Base-by-base conservation (phyloP, 2,797 vertebrate genomes). In the Myotis planiceps region DNA sequence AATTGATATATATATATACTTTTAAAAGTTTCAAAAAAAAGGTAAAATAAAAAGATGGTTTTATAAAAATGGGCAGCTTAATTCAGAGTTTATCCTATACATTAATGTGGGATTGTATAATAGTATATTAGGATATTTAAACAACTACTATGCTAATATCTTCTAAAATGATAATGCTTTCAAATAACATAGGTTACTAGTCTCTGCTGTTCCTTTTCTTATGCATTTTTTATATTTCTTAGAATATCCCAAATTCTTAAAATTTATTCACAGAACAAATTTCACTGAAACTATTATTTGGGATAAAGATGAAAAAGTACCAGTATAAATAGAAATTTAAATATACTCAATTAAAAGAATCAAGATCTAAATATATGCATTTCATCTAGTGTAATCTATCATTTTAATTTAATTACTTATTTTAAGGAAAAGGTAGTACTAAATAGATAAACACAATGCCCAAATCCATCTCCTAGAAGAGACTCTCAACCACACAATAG, bases 231-330 rank as follows among this genome's bases (percentile, higher is more conserved):
- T 91, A 42, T 65, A 66, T 23, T 71, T 87, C 39, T 76, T 66
- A 65, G 51, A 85, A 47, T 60, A 93, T 92, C 68, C 16, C 23
- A 87, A 76, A 87, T 81, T 94, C 72, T 63, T 5, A 87, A 69
- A 65, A 90, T 71, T 69, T 91, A 89, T 25, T 74, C 37, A 92
- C 9, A 55, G 21, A 69, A 81, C 19, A 90, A 93, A 85, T 74
- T 75, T 88, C 53, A 92, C 18, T 66, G 45, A 71, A 92, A 82
- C 18, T 85, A 21, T 63, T 80, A 88, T 34, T 84, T 82, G 8
- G 3, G 14, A 75, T 84, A 75, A 93, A 87, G n/a, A 53, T 68
- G 25, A 74, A 75, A 71, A 69, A 23, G 14, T 19, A 86, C 32
- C 21, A 76, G 3, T 84, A 6, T 75, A 32, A 66, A 69, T 2